phyloP scores from a whole-genome alignment of 2,797 vertebrate genomes.

The Balearica regulorum region DNA sequence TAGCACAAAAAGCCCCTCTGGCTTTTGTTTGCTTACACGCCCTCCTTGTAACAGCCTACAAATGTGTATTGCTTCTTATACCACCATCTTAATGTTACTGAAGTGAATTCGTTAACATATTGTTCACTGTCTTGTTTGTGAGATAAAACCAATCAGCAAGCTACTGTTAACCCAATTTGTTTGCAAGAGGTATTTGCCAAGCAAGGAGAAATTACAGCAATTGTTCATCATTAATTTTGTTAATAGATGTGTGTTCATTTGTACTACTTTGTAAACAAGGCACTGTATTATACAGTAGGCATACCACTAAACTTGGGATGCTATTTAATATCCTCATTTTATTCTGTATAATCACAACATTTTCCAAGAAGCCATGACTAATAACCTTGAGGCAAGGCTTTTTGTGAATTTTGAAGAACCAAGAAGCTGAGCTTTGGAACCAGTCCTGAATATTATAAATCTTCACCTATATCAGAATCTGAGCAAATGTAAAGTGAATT shows the following conservation, averaged over 20 bases:
- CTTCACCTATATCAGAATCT: slow-evolving; percentile 20
- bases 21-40: neutral
- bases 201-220: slow-evolving; percentile 33
- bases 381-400: slow-evolving; percentile 23
- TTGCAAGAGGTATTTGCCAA: slow-evolving; percentile 42
- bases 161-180: slow-evolving; percentile 18
- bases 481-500: slow-evolving; percentile 41
- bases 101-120: neutral
- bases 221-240: slow-evolving; percentile 53
- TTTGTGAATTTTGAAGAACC: slow-evolving; percentile 42
- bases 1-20: neutral
- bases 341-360: slow-evolving; percentile 23
- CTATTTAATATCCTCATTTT: slow-evolving; percentile 42
- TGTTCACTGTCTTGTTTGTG: neutral
- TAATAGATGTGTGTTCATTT: slow-evolving; percentile 50
- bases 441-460: slow-evolving; percentile 3
- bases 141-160: slow-evolving; percentile 42
- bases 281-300: slow-evolving; percentile 17
- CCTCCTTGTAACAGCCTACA: neutral
- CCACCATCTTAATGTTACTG: neutral
- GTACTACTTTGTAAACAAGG: slow-evolving; percentile 56
- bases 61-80: slow-evolving; percentile 4
- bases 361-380: slow-evolving; percentile 49
- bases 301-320: slow-evolving; percentile 10
- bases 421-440: neutral